Evolutionary conservation across 2,113 vertebrate genomes (phyloP), one percentile per base, ranked within the genome.

Genomic region (Chionis minor): DNA sequence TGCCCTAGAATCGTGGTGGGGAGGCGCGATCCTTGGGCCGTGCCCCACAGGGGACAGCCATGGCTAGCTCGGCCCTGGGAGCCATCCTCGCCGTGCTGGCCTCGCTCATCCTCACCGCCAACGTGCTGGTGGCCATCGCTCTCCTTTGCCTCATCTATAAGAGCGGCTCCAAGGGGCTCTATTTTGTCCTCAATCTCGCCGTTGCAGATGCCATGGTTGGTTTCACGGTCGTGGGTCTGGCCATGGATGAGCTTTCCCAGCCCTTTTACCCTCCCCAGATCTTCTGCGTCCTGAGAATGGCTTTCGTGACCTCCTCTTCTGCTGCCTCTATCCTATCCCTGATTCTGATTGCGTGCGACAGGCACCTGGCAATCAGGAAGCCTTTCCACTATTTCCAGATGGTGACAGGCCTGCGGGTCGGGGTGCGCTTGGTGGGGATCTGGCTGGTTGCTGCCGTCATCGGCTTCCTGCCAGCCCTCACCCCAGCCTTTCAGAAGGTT

Each of bases 301-400:
- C 98, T 66, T 99, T 98, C 1, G 94, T 99, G 90, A 98, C 96
- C 27, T 98, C 98, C 7, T 98, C 99, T 12, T 98, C 98, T 14
- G 98, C 98, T 2, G 99, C 99, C 51, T 99, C 99, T 78, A 98
- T 99, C 97, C 92, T 99, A 73, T 99, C 99, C 10, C 98, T 99
- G 97, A 98, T 98, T 65, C 93, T 99, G 81, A 98, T 99, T 20
- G 98, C 99, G 1, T 98, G 99, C 3, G 99, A 99, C 97, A 98
- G 99, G 71, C 99, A 99, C 72, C 95, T 99, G n/a, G 99, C 99
- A 8, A 99, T 99, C 95, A 98, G 98, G 93, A 97, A 98, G 91
- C 99, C 99, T 6, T 98, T 99, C 92, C 98, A 97, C 45, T 99
- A 99, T 79, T 91, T 98, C 5, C 98, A 97, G 96, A 90, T 98